phyloP scores from a whole-genome alignment of 2,797 vertebrate species.

The Aldrovandia affinis region DNA sequence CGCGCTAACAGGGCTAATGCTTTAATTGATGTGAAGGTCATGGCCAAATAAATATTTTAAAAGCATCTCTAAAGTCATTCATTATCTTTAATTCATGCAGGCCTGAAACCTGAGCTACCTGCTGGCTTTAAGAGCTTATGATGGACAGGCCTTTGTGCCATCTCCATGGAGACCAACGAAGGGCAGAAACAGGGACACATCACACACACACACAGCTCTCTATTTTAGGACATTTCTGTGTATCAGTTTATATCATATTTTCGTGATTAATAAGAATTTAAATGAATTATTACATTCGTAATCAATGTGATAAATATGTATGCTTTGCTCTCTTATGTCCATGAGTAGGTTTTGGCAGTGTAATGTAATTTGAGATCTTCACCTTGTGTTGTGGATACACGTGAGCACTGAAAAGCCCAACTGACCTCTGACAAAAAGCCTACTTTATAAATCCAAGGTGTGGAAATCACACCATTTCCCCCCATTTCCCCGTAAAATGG shows the following conservation, averaged over 20 bases:
- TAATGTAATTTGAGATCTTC: background rate
- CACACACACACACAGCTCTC: background rate
- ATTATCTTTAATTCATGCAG: background rate
- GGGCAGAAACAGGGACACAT: too few relatives aligned
- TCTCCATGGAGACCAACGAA: background rate
- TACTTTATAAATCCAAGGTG: background rate
- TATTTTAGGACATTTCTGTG: too few relatives aligned
- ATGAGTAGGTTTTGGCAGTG: background rate
- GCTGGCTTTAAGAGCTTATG: background rate
- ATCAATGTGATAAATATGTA: background rate
- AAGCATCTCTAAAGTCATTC: conserved; percentile 9
- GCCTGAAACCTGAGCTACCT: background rate
- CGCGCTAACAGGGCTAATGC: background rate
- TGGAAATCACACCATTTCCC: too few relatives aligned
- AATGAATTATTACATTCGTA: too few relatives aligned
- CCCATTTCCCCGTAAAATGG: too few relatives aligned
- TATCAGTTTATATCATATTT: too few relatives aligned
- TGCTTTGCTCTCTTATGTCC: background rate
- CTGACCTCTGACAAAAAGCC: background rate
- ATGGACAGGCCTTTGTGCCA: background rate
- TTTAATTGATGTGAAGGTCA: conserved; percentile 25
- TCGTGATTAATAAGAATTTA: too few relatives aligned
- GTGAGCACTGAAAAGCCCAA: background rate
- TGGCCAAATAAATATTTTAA: conserved; percentile 29
- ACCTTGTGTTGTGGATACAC: background rate